Conservation (phyloP, 2,113 vertebrate genomes). For the Malurus elegans region DNA sequence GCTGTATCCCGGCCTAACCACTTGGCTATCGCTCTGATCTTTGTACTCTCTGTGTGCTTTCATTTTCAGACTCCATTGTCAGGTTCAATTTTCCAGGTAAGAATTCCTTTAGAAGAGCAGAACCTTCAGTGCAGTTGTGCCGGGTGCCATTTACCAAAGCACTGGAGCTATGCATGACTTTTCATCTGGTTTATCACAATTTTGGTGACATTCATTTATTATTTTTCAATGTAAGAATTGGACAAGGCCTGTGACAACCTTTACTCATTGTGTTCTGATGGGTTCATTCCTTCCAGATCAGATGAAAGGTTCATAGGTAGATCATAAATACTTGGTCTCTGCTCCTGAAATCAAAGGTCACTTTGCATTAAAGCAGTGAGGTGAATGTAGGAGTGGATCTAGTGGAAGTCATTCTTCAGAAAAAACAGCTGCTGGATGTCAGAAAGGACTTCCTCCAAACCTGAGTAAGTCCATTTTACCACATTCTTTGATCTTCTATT, state of each 20-base stretch:
- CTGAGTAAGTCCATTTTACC: neutral
- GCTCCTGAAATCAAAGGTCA: constrained; percentile 62
- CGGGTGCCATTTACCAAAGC: neutral
- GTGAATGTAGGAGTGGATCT: neutral
- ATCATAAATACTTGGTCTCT: constrained; percentile 59
- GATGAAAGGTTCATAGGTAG: constrained; percentile 37
- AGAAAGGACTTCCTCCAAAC: neutral
- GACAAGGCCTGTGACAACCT: neutral
- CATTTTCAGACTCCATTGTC: neutral
- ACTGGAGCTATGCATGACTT: neutral
- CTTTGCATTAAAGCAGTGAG: neutral
- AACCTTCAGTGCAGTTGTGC: neutral
- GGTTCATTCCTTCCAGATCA: constrained; percentile 8
- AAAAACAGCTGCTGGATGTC: neutral
- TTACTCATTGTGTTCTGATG: neutral
- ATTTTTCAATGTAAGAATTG: accelerated
- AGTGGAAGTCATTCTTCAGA: neutral
- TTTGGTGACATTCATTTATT: accelerated
- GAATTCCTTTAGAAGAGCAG: neutral
- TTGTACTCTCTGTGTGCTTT: neutral
- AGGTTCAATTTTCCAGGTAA: neutral
- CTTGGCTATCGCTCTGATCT: neutral
- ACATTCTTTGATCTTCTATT: neutral
- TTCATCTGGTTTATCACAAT: neutral
- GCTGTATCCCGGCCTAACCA: neutral